These are phyloP conservation scores for Phortica magna DNA, from an alignment of 2,888 invertebrate genomes.

Conservation along the genomic window DNA sequence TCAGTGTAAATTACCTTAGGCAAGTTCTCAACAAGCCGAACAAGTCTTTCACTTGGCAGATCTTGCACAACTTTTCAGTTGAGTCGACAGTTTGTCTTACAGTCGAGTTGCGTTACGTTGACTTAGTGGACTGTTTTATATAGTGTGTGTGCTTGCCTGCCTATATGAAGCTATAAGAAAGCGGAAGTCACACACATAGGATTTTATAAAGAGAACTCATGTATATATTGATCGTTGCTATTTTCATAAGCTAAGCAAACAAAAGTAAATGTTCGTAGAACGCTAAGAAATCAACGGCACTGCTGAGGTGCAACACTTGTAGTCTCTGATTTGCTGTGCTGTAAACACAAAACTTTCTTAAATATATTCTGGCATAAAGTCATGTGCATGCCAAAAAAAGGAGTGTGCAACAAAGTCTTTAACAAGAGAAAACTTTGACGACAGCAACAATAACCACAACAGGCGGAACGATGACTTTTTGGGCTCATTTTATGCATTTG, in stretches of 20 bases:
- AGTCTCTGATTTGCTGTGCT: neutral
- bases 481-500: conserved; percentile 6
- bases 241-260: conserved; percentile 65
- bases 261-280: conserved; percentile 56
- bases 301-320: neutral
- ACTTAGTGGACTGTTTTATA: neutral
- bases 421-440: neutral
- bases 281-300: conserved; percentile 73
- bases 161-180: neutral
- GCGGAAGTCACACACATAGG: conserved; percentile 21
- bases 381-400: neutral
- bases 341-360: neutral
- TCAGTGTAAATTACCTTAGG: conserved; percentile 69
- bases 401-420: neutral
- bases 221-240: conserved; percentile 52
- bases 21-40: conserved; percentile 42
- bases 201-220: neutral
- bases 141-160: neutral
- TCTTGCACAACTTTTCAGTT: conserved; percentile 45
- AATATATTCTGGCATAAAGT: neutral
- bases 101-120: conserved; percentile 53
- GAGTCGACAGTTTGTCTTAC: conserved; percentile 30
- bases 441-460: neutral
- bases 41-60: conserved; percentile 1
- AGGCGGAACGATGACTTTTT: neutral